Evolutionary conservation across 2,888 invertebrate species (phyloP).

Genomic region (Plusia festucae): DNA sequence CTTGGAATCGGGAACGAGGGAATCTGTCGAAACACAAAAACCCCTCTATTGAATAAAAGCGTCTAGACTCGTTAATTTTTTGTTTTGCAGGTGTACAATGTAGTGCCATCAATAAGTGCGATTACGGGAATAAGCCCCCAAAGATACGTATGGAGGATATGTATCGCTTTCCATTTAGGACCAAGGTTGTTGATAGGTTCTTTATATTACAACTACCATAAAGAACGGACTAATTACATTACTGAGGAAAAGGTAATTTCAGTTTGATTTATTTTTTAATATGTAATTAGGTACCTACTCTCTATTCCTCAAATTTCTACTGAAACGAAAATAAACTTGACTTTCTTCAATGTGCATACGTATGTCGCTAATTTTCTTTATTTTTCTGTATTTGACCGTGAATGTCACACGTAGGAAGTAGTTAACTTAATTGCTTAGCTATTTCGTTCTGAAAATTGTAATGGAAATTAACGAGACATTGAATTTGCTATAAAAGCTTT

Average conservation of each 20-base stretch:
- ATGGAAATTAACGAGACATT: too few species aligned
- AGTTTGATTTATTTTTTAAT: conserved; percentile 7
- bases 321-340: too few species aligned
- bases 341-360: too few species aligned
- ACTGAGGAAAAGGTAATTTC: conserved; percentile 87
- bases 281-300: too few species aligned
- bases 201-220: conserved; percentile 95
- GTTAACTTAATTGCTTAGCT: too few species aligned
- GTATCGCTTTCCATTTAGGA: conserved; percentile 97
- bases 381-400: too few species aligned
- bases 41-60: background rate
- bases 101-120: conserved; percentile 98
- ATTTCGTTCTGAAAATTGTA: too few species aligned
- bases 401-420: too few species aligned
- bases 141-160: conserved; percentile 97
- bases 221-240: conserved; percentile 90
- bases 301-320: too few species aligned
- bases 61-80: background rate
- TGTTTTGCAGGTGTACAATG: conserved; percentile 94
- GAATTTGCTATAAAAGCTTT: too few species aligned
- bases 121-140: conserved; percentile 98
- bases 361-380: too few species aligned
- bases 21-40: background rate
- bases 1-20: background rate
- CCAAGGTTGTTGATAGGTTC: conserved; percentile 97